phyloP scores from a whole-genome alignment of 92 coral and sea anemone species.

The Zoanthus sociatus region DNA sequence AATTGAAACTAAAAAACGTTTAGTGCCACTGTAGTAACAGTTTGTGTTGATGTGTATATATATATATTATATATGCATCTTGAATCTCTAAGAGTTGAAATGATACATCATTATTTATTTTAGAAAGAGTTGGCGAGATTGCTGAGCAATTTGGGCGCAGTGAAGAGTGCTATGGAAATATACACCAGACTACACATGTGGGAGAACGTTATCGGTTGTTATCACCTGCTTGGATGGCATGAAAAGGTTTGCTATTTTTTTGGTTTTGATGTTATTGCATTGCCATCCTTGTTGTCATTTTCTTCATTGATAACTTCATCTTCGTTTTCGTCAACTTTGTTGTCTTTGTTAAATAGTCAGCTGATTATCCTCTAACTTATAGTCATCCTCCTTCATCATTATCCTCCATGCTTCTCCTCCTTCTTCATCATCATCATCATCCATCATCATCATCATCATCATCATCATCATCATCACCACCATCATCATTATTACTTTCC shows the following conservation, averaged over 20 bases:
- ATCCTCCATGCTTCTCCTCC: too few species aligned
- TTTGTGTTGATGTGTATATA: background rate
- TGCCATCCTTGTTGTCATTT: background rate
- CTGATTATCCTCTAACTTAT: too few species aligned
- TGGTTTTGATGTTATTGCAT: background rate
- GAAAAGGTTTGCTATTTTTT: conserved; percentile 74
- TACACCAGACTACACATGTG: conserved; percentile 84
- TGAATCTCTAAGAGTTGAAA: background rate
- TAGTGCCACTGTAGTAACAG: background rate
- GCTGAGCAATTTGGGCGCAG: conserved; percentile 73
- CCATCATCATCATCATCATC: too few species aligned
- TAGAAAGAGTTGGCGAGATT: conserved; percentile 88
- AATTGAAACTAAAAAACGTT: too few species aligned
- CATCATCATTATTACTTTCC: too few species aligned
- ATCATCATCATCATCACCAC: too few species aligned
- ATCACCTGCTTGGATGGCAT: conserved; percentile 86
- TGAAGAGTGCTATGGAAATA: conserved; percentile 91
- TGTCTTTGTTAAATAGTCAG: too few species aligned
- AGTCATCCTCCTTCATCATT: too few species aligned
- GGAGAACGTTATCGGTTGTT: conserved; percentile 91
- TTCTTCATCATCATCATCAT: too few species aligned
- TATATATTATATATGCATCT: background rate
- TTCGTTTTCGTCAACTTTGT: too few species aligned
- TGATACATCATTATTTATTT: background rate
- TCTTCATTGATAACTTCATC: background rate